Evolutionary conservation across 2,797 vertebrate genomes (phyloP).

Genomic region (Anniella stebbinsi): DNA sequence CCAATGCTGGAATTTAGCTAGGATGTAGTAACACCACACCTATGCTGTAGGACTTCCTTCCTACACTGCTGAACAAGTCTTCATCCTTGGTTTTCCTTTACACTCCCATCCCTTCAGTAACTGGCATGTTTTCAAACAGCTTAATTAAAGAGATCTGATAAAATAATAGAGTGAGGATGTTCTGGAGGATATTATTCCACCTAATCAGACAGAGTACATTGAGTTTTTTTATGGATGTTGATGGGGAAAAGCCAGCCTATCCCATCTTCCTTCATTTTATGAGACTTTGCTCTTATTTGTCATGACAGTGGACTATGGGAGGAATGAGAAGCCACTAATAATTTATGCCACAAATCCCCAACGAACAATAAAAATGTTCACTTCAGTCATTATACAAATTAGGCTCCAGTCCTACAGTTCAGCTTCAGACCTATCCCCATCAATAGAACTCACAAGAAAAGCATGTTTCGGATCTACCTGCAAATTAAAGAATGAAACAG

Average conservation of each 20-base stretch:
- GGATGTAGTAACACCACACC: conserved; percentile 20
- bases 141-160: conserved; percentile 14
- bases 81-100: conserved; percentile 17
- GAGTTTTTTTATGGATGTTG: not conserved
- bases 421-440: not conserved
- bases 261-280: not conserved
- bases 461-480: not conserved
- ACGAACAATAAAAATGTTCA: not conserved
- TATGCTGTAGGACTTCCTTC: conserved; percentile 24
- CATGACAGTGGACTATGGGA: not conserved
- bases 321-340: not conserved
- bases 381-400: not conserved
- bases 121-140: not conserved
- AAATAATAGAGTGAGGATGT: not conserved
- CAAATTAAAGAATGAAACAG: not conserved
- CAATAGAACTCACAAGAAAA: not conserved
- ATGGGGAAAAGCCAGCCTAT: not conserved
- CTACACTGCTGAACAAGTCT: conserved; percentile 7
- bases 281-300: not conserved
- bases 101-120: not conserved
- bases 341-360: not conserved
- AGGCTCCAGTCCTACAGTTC: not conserved
- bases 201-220: not conserved
- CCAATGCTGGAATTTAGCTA: not conserved
- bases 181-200: not conserved